Base-by-base conservation (phyloP, 2,113 vertebrate species). In the Accipiter cooperii region DNA sequence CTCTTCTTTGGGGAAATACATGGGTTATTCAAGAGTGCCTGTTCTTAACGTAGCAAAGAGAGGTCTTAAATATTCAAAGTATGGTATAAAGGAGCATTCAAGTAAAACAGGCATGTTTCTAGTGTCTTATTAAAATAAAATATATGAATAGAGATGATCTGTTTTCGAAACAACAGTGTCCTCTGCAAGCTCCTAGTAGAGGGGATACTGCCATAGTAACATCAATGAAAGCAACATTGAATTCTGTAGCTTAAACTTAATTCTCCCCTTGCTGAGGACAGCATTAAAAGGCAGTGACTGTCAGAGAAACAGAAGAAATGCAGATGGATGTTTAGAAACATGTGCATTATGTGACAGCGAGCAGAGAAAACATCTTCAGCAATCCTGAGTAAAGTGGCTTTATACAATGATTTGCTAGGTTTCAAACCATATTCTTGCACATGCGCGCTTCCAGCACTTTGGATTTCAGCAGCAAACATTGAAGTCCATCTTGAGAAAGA, bases 271-370 rank as follows among this genome's bases (percentile, higher is more conserved):
- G 61, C 38, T 42, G 54, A 90, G 52, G 42, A 75, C 71, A 85
- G 51, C 64, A 68, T 38, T 80, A 84, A 78, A 93, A 91, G 33
- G 46, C 85, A 85, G 38, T 34, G 58, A 88, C 66, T 83, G 51
- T 46, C 85, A 92, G 38, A 89, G 83, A 88, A 83, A 92, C 31
- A 82, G 80, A 73, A 93, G 64, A 94, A 96, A 96, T 25, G 26
- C 58, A 93, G 66, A 93, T 33, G 25, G 71, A 70, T 92, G 46
- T 70, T 89, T 84, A 58, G 80, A 94, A 91, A 84, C 26, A 44
- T 1, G 6, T 68, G 66, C 36, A 86, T 51, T 61, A 70, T 40
- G 46, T 85, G 51, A 80, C 47, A 89, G 19, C 57, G 10, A 88
- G 76, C 38, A 92, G 58, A 93, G 55, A 66, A 92, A 92, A 64